Percentiles rank a stretch among this genome's conserved stretches.
Conservation (phyloP, 1,140 invertebrate genomes). For the Daktulosphaira vitifoliae region DNA sequence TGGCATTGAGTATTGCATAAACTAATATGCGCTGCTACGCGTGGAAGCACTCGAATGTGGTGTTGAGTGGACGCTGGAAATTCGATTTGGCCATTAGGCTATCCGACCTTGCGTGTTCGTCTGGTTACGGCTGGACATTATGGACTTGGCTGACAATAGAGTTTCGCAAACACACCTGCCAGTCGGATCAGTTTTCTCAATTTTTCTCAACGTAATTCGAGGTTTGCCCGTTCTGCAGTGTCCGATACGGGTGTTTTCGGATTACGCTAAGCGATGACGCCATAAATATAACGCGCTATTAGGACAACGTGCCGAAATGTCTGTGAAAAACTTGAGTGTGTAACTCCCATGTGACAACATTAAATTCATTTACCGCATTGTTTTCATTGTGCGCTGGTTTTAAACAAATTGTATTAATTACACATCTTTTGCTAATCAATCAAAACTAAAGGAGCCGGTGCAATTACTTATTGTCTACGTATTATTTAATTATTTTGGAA, state of each 20-base stretch:
- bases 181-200: not conserved
- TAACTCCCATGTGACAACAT: no score
- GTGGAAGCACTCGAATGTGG: not conserved
- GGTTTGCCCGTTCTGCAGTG: not conserved
- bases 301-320: no score
- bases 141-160: not conserved
- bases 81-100: slow-evolving; percentile 15
- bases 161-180: slow-evolving; percentile 12
- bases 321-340: no score
- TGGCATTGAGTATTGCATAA: slow-evolving; percentile 18
- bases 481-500: no score
- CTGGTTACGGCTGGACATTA: slow-evolving; percentile 7
- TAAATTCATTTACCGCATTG: no score
- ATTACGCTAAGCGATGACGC: not conserved
- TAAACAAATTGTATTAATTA: no score
- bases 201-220: not conserved
- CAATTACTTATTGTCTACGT: no score
- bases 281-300: not conserved
- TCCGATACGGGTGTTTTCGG: not conserved
- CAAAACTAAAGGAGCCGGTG: no score
- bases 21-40: not conserved
- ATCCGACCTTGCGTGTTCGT: slow-evolving; percentile 2
- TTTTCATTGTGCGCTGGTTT: no score
- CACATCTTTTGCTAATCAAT: no score
- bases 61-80: not conserved